Evolutionary conservation across 2,113 vertebrate species (phyloP), one percentile per base, ranked within the genome.

Genomic region (Cyanoramphus novaezelandiae): DNA sequence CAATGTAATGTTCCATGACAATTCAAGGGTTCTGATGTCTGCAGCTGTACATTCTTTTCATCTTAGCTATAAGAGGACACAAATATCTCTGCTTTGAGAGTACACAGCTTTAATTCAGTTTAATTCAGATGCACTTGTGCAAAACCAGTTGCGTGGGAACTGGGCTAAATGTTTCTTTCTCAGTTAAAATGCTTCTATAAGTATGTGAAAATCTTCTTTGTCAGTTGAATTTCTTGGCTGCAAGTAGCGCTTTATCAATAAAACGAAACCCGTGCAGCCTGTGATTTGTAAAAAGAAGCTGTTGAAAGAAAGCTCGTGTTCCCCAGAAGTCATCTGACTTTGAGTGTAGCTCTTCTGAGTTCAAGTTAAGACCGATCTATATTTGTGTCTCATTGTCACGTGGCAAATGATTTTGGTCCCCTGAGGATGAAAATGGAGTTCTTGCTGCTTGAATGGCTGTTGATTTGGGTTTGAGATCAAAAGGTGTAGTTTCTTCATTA

Each of bases 201-300:
- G 52, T 9, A 13, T 6, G 55, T 39, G 65, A 68, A 69, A 49
- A 29, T 75, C 82, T 75, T 93, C 71, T 46, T 59, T 89, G 86
- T 69, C 89, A 64, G 49, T 82, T 79, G 43, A 4, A 67, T 93
- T 81, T 97, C 88, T 80, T 93, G 84, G 47, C 87, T 94, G 74
- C 44, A 88, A 77, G 63, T 33, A 92, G 92, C 41, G 17, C 9
- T 92, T 90, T 77, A 89, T 68, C 44, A 35, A 11, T 79, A 74
- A 89, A 92, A 23, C 78, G 29, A 50, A 68, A 23, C 71, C 59
- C 20, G 12, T 68, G 52, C 35, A 49, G 82, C 53, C 69, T 76
- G 91, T 15, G 70, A 21, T 82, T 85, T 89, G 62, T 78, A 33
- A 69, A 62, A 83, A 53, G 5, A 68, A 95, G 76, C 70, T 88